Evolutionary conservation across 2,797 vertebrate genomes (phyloP).

Genomic region (Orestias chungarensis): DNA sequence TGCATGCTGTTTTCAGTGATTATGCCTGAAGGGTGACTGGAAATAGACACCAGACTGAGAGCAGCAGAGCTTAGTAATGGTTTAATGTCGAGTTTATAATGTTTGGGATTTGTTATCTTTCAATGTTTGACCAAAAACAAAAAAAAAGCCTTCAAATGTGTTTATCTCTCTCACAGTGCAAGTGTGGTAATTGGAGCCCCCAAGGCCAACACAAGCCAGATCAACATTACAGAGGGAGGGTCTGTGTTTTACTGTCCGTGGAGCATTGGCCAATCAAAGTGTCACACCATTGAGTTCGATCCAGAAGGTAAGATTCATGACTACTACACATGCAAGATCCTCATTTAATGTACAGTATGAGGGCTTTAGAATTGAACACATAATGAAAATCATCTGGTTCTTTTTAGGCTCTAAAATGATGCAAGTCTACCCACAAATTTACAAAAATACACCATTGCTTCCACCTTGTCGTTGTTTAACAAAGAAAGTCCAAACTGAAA

Average conservation of each 20-base stretch:
- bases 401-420: not conserved
- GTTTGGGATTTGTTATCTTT: conserved; percentile 11
- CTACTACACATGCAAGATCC: not conserved
- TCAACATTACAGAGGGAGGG: conserved; percentile 83
- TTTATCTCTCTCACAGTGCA: conserved; percentile 73
- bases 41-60: conserved; percentile 51
- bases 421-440: not conserved
- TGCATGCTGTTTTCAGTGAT: conserved; percentile 38
- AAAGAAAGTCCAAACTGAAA: not conserved
- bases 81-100: conserved; percentile 19
- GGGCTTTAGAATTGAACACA: not conserved
- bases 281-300: conserved; percentile 84
- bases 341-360: not conserved
- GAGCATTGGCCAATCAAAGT: conserved; percentile 72
- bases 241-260: conserved; percentile 92
- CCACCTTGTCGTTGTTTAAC: not conserved
- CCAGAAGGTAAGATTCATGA: conserved; percentile 77
- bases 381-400: conserved; percentile 2
- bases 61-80: not conserved
- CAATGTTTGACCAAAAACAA: conserved; percentile 23
- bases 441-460: not conserved
- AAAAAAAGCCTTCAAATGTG: conserved; percentile 17
- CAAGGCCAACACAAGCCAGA: conserved; percentile 87
- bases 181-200: conserved; percentile 92
- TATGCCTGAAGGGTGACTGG: conserved; percentile 52